Conservation (phyloP, 1,140 invertebrate species). For the Macrotrachela quadricornifera region DNA sequence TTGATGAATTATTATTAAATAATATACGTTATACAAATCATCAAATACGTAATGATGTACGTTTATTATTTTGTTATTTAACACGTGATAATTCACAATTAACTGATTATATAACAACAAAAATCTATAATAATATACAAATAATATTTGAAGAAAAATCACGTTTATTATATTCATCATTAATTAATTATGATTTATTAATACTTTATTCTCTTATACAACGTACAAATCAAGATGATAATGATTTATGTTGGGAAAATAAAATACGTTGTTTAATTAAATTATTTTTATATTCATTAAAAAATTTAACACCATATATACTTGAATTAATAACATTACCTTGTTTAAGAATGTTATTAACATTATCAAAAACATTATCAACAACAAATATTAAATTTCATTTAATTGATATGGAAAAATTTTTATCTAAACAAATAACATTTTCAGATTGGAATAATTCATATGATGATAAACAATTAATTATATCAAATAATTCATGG, state of each 20-base stretch:
- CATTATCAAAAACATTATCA: constrained; percentile 45
- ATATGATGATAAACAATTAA: too few relatives aligned
- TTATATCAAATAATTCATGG: too few relatives aligned
- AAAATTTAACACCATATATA: constrained; percentile 46
- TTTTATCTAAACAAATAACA: too few relatives aligned
- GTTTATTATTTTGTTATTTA: constrained; percentile 64
- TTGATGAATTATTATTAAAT: constrained; percentile 67
- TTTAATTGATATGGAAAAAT: too few relatives aligned
- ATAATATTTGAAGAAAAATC: too few relatives aligned
- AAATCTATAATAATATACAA: too few relatives aligned
- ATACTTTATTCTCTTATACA: too few relatives aligned
- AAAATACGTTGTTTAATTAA: constrained; percentile 54
- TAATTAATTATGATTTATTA: too few relatives aligned
- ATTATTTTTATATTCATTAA: constrained; percentile 46
- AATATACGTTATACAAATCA: constrained; percentile 47
- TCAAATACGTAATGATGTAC: constrained; percentile 22
- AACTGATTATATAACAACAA: constrained; percentile 36
- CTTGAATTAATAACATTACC: constrained; percentile 55
- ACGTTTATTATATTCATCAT: too few relatives aligned
- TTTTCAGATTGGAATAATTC: too few relatives aligned
- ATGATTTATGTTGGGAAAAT: constrained; percentile 83
- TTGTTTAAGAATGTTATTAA: constrained; percentile 58
- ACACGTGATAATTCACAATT: constrained; percentile 66
- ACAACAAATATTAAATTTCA: constrained; percentile 14
- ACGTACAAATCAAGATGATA: too few relatives aligned